Percentiles rank a stretch among this genome's conserved stretches.
These are phyloP conservation scores for Agrilus cyanescens DNA, from an alignment of 2,888 invertebrate genomes.

Conservation along the genomic window DNA sequence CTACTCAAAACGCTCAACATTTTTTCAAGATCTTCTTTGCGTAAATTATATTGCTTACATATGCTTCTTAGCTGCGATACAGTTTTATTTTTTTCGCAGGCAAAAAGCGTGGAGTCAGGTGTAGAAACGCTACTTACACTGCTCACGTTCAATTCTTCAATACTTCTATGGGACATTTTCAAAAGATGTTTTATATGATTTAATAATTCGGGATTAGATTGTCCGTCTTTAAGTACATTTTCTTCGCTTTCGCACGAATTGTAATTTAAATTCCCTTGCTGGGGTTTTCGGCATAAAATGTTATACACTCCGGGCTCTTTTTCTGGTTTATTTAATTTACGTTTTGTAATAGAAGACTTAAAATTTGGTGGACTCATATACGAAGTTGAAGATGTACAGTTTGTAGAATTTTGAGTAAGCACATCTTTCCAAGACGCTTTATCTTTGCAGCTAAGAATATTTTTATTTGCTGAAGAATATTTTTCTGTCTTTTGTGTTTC, in stretches of 20 bases:
- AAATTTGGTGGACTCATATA: conserved; percentile 32
- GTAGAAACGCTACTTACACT: conserved; percentile 37
- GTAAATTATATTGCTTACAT: conserved; percentile 21
- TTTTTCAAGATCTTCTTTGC: neutral
- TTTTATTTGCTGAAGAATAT: neutral
- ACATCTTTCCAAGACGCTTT: conserved; percentile 26
- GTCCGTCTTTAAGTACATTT: neutral
- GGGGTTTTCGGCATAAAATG: conserved; percentile 21
- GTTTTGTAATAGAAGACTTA: neutral
- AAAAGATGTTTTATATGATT: conserved; percentile 40
- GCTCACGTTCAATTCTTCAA: conserved; percentile 38
- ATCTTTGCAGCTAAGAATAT: neutral
- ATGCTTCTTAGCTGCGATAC: conserved; percentile 14
- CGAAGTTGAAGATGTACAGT: conserved; percentile 28
- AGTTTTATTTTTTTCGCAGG: conserved; percentile 31
- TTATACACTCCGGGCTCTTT: conserved; percentile 2
- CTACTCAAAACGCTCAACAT: neutral
- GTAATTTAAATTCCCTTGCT: conserved; percentile 17
- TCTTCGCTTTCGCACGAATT: neutral
- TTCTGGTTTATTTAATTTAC: neutral
- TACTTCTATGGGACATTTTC: conserved; percentile 38
- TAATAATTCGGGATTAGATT: conserved; percentile 23
- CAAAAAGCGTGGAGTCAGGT: conserved; percentile 37
- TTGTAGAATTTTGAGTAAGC: conserved; percentile 24
- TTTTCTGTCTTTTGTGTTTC: conserved; percentile 2